Evolutionary conservation across 2,113 vertebrate species (phyloP), one percentile per base, ranked within the genome.

Genomic region (Junco hyemalis): DNA sequence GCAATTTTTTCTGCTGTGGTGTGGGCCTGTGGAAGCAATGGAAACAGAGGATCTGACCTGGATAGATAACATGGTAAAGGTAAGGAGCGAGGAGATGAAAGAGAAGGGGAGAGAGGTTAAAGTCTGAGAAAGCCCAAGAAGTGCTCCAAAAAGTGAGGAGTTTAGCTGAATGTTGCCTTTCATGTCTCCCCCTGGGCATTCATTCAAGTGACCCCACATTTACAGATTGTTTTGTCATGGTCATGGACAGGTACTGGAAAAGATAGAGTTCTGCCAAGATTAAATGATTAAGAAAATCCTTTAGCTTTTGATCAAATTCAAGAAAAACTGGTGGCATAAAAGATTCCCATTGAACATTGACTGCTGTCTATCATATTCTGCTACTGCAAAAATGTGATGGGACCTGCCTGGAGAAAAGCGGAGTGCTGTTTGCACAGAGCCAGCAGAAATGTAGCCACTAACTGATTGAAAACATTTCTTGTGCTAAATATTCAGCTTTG

Each of bases 171-270:
- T 23, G 12, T 35, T 81, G 26, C 31, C 38, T 92, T 68, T 47
- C 22, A 12, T 7, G 9, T 59, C 25, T 68, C 5, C 33, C 66
- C 22, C 28, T 19, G 23, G 33, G 23, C 50, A 45, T 19, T 71
- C 0, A 0, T 88, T 69, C 9, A 2, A 80, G 35, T 51, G 35
- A 64, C 5, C 12, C 5, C 11, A 9, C 8, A 44, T 70, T 82
- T 44, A 26, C 13, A 66, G 6, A 31, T 14, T 26, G 87, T 31
- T 76, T 35, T 17, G 5, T n/a, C 47, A 40, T 44, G 76, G 44
- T n/a, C 31, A 5, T 48, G 69, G 59, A 29, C 42, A 73, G 33
- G 47, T 78, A 26, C 29, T 7, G 1, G 56, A 36, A 63, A 83
- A 77, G 48, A 26, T 0, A 3, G 12, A 64, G 4, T 65, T 70